Evolutionary conservation across 2,113 vertebrate genomes (phyloP).

Genomic region (Gasterosteus aculeatus): DNA sequence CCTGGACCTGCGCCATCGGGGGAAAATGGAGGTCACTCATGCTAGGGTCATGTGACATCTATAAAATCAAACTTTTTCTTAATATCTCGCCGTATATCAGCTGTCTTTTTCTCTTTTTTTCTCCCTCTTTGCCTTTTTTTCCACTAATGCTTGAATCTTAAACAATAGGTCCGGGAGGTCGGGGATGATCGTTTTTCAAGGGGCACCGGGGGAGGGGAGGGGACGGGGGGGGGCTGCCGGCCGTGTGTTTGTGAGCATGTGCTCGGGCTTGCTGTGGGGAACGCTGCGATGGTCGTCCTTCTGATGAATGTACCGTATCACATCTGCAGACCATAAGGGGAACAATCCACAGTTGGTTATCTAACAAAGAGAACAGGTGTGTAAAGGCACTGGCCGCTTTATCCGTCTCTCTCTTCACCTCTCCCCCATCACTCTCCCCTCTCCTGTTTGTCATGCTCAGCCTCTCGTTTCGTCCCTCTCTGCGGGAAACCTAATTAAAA

Average conservation of each 20-base stretch:
- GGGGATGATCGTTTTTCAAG: conserved; percentile 66
- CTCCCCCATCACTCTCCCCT: conserved; percentile 50
- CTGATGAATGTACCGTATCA: conserved; percentile 73
- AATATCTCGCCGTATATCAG: conserved; percentile 82
- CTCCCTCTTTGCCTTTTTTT: neutral
- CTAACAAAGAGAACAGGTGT: conserved; percentile 68
- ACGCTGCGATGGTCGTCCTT: conserved; percentile 49
- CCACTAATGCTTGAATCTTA: conserved; percentile 70
- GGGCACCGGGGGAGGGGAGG: neutral
- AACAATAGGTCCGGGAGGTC: conserved; percentile 67
- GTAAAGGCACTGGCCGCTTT: conserved; percentile 45
- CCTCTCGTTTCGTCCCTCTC: conserved; percentile 76
- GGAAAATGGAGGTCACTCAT: conserved; percentile 85
- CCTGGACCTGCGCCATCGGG: conserved; percentile 81
- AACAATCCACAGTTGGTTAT: conserved; percentile 62
- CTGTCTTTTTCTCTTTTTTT: conserved; percentile 7
- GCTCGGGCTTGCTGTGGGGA: conserved; percentile 16
- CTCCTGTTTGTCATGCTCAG: conserved; percentile 56
- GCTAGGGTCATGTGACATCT: conserved; percentile 81
- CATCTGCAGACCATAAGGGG: conserved; percentile 59
- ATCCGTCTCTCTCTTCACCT: conserved; percentile 43
- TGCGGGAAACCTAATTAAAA: conserved; percentile 70
- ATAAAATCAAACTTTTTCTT: conserved; percentile 86
- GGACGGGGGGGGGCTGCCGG: neutral
- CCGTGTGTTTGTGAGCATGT: conserved; percentile 8